A percentile compares a stretch with the other conserved stretches of the same genome.
Conservation (phyloP, 2,888 invertebrate species). For the Acrobasis suavella region DNA sequence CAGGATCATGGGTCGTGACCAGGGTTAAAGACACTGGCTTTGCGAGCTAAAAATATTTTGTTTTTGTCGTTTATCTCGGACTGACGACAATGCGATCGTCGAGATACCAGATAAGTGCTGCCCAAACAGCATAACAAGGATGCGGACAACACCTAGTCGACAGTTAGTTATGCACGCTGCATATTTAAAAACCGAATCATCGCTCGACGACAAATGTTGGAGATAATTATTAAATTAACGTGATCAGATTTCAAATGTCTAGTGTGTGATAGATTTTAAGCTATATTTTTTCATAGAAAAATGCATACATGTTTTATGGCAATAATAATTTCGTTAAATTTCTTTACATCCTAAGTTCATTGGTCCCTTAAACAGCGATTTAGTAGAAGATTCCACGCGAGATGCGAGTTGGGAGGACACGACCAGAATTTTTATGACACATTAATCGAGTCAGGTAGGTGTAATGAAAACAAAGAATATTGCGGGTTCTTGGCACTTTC, state of each 20-base stretch:
- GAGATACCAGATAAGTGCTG: slow-evolving; percentile 51
- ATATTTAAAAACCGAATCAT: slow-evolving; percentile 31
- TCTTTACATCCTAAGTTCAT: slow-evolving; percentile 56
- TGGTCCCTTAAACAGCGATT: slow-evolving; percentile 56
- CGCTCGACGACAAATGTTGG: slow-evolving; percentile 25
- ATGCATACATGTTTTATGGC: too few relatives aligned
- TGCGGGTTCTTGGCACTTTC: slow-evolving; percentile 63
- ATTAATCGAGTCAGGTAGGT: slow-evolving; percentile 60
- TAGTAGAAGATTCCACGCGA: slow-evolving; percentile 70
- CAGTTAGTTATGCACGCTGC: slow-evolving; percentile 47
- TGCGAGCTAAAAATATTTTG: slow-evolving; percentile 51
- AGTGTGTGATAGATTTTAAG: not conserved
- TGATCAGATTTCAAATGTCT: slow-evolving; percentile 3
- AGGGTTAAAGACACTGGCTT: slow-evolving; percentile 53
- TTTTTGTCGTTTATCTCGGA: slow-evolving; percentile 51
- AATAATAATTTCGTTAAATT: too few relatives aligned
- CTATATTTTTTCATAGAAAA: too few relatives aligned
- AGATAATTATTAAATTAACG: slow-evolving; percentile 6
- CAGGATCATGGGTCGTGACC: slow-evolving; percentile 60
- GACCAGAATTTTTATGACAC: slow-evolving; percentile 73
- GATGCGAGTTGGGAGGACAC: slow-evolving; percentile 62
- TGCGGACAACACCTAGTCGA: slow-evolving; percentile 44
- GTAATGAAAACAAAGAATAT: slow-evolving; percentile 67
- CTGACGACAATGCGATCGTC: slow-evolving; percentile 33
- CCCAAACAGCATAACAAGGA: slow-evolving; percentile 51